Evolutionary conservation across 2,888 invertebrate species (phyloP).

Genomic region (Pseudococcus jackbeardsleyi): DNA sequence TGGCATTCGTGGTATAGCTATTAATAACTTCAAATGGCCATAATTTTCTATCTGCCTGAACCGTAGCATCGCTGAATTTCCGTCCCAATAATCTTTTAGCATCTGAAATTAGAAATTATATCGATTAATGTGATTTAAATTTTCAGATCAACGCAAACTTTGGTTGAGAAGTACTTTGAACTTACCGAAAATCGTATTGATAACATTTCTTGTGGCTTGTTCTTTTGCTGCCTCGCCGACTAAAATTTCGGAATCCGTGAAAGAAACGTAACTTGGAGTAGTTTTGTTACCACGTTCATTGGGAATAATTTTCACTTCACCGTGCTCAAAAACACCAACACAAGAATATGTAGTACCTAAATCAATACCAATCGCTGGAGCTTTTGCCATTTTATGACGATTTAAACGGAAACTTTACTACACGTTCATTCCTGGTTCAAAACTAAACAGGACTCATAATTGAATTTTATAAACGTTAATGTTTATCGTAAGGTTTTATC

Average conservation of each 20-base stretch:
- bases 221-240: slow-evolving; percentile 76
- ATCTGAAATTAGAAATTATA: slow-evolving; percentile 75
- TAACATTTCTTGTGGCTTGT: slow-evolving; percentile 84
- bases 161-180: neutral
- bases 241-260: slow-evolving; percentile 81
- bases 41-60: slow-evolving; percentile 93
- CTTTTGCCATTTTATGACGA: slow-evolving; percentile 73
- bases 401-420: too few species aligned
- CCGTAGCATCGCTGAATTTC: slow-evolving; percentile 79
- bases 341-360: slow-evolving; percentile 96
- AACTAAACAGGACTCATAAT: too few species aligned
- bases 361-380: slow-evolving; percentile 95
- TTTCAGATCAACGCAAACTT: too few species aligned
- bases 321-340: slow-evolving; percentile 93
- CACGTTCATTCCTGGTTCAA: too few species aligned
- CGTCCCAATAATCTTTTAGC: slow-evolving; percentile 82
- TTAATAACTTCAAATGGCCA: slow-evolving; percentile 92
- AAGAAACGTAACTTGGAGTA: slow-evolving; percentile 87
- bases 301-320: slow-evolving; percentile 90
- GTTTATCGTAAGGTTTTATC: too few species aligned
- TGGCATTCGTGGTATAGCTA: slow-evolving; percentile 75
- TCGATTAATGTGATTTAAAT: too few species aligned
- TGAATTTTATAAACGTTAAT: too few species aligned
- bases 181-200: slow-evolving; percentile 86
- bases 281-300: slow-evolving; percentile 93